Conservation (phyloP, 2,113 vertebrate genomes). For the Percina caprodes region DNA sequence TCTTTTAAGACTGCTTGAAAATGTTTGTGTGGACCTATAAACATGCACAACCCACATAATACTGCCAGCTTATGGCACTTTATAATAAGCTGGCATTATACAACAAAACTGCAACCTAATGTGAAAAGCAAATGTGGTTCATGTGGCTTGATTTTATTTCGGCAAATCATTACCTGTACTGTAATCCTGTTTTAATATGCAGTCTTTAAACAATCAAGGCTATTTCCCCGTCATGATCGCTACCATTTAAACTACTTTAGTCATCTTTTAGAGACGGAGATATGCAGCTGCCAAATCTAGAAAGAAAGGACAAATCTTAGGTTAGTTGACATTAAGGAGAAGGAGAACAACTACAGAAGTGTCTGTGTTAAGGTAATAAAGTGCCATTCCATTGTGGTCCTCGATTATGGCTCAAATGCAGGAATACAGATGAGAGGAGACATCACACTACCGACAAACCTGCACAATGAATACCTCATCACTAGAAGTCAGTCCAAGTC, state of each 20-base stretch:
- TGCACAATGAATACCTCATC: background rate
- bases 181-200: background rate
- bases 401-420: background rate
- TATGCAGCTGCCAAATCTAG: background rate
- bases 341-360: background rate
- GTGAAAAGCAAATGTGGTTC: slow-evolving; percentile 19
- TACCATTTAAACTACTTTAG: background rate
- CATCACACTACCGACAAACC: background rate
- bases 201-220: background rate
- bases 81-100: slow-evolving; percentile 8
- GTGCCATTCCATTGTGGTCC: background rate
- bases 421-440: background rate
- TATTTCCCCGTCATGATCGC: background rate
- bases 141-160: slow-evolving; percentile 13
- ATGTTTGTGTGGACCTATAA: slow-evolving; percentile 60
- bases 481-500: background rate
- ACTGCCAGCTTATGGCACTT: slow-evolving; percentile 14
- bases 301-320: background rate
- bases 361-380: background rate
- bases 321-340: background rate
- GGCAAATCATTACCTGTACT: background rate
- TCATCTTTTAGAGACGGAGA: background rate
- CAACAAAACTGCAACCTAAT: slow-evolving; percentile 6
- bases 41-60: slow-evolving; percentile 46
- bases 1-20: slow-evolving; percentile 26